Evolutionary conservation across 2,888 invertebrate genomes (phyloP).

Genomic region (Spodoptera littoralis): DNA sequence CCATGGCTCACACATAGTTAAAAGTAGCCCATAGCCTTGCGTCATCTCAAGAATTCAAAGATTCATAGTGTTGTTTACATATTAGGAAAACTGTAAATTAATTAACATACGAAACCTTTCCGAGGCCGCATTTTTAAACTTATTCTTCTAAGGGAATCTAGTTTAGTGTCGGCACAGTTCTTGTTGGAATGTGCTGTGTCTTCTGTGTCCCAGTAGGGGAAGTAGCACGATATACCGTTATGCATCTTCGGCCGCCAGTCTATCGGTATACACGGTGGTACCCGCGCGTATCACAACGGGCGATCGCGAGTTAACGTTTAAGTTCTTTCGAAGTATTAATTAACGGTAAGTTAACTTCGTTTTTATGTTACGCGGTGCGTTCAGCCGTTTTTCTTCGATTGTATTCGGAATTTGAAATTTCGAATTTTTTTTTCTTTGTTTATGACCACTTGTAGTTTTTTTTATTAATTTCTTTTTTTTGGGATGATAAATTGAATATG

Average conservation of each 20-base stretch:
- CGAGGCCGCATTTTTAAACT: conserved; percentile 43
- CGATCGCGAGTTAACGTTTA: conserved; percentile 54
- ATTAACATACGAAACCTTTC: conserved; percentile 35
- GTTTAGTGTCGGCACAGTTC: conserved; percentile 51
- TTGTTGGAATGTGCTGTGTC: conserved; percentile 56
- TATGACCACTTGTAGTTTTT: background rate
- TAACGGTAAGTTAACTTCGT: conserved; percentile 72
- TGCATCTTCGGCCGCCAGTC: conserved; percentile 72
- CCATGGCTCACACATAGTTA: background rate
- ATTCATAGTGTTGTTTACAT: conserved; percentile 16
- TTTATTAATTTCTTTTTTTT: background rate
- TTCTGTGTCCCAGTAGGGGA: conserved; percentile 63
- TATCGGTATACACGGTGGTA: conserved; percentile 66
- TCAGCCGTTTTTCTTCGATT: conserved; percentile 28
- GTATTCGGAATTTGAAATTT: conserved; percentile 39
- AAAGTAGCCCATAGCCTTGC: conserved; percentile 6
- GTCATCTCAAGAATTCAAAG: conserved; percentile 14
- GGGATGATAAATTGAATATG: background rate
- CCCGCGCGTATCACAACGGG: conserved; percentile 67
- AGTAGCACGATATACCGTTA: conserved; percentile 84
- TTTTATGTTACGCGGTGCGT: conserved; percentile 45
- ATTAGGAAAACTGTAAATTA: conserved; percentile 30
- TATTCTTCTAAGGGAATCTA: conserved; percentile 52
- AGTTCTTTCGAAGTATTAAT: conserved; percentile 49
- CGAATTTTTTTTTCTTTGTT: conserved; percentile 14